Evolutionary conservation across 2,888 invertebrate genomes (phyloP).

Genomic region (Allophyes oxyacanthae): DNA sequence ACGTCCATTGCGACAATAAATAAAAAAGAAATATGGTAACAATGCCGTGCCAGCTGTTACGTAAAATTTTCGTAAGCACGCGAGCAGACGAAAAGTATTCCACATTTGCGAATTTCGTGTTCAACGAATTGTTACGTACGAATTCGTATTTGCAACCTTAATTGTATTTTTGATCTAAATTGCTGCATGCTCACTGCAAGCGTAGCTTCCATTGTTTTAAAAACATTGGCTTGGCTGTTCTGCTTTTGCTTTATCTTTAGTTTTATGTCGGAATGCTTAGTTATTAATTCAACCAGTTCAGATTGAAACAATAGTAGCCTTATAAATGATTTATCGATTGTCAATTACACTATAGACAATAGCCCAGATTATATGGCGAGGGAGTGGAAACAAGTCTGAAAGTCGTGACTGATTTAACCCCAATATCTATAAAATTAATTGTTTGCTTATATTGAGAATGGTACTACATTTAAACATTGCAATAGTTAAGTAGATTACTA

Average conservation of each 20-base stretch:
- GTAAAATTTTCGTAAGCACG: constrained; percentile 50
- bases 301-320: constrained; percentile 29
- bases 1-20: constrained; percentile 50
- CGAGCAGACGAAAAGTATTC: constrained; percentile 48
- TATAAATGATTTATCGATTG: constrained; percentile 38
- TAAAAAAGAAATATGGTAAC: constrained; percentile 59
- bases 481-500: not conserved
- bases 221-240: constrained; percentile 3
- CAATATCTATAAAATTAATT: constrained; percentile 32
- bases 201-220: constrained; percentile 18
- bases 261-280: too few relatives aligned
- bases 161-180: constrained; percentile 52
- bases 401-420: constrained; percentile 41
- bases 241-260: constrained; percentile 10
- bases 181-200: constrained; percentile 9
- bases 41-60: constrained; percentile 56
- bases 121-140: constrained; percentile 34
- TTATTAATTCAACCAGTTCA: constrained; percentile 14
- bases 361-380: constrained; percentile 30
- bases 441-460: too few relatives aligned
- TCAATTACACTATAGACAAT: constrained; percentile 44
- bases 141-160: constrained; percentile 35
- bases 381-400: constrained; percentile 37
- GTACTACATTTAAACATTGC: too few relatives aligned
- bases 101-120: constrained; percentile 41